A percentile compares a stretch with the other conserved stretches of the same genome.
phyloP scores from a whole-genome alignment of 1,140 invertebrate genomes.

The Nomia melanderi region DNA sequence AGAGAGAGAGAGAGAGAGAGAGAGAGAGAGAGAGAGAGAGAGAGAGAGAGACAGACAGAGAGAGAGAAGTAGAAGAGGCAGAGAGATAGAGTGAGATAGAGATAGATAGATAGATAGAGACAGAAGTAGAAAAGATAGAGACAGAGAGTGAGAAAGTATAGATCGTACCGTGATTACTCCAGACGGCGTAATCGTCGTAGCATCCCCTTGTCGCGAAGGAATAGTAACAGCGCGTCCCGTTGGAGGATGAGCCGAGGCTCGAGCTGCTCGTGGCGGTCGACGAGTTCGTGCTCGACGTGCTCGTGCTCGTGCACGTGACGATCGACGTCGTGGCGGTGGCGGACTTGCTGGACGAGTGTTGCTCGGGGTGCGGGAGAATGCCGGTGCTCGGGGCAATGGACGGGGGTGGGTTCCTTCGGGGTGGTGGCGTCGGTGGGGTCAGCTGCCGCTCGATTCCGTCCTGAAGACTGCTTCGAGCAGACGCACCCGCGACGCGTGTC shows the following conservation, averaged over 20 bases:
- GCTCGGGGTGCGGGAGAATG: slow-evolving; percentile 48
- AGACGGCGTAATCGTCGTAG: slow-evolving; percentile 78
- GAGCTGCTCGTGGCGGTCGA: slow-evolving; percentile 72
- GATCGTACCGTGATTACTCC: slow-evolving; percentile 78
- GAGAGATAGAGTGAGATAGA: background rate
- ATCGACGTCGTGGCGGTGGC: slow-evolving; percentile 62
- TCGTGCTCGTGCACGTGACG: slow-evolving; percentile 64
- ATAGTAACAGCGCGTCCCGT: slow-evolving; percentile 73
- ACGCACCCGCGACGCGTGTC: slow-evolving; percentile 21
- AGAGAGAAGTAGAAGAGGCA: no score
- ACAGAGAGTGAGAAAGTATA: slow-evolving; percentile 17
- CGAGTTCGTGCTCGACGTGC: slow-evolving; percentile 67
- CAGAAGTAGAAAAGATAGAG: slow-evolving; percentile 21
- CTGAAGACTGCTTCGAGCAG: slow-evolving; percentile 78
- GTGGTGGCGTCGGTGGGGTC: slow-evolving; percentile 80
- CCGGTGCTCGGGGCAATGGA: slow-evolving; percentile 53
- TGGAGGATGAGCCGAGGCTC: slow-evolving; percentile 75
- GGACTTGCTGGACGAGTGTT: slow-evolving; percentile 59
- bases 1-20: no score
- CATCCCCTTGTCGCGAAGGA: slow-evolving; percentile 76
- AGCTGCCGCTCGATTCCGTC: slow-evolving; percentile 82
- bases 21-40: no score
- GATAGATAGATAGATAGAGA: slow-evolving; percentile 3
- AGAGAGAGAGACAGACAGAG: no score
- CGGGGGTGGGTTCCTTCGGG: slow-evolving; percentile 72